Percentiles rank a stretch among this genome's conserved stretches.
These are phyloP conservation scores for Parnassius apollo DNA, from an alignment of 2,888 invertebrate species.

Conservation along the genomic window DNA sequence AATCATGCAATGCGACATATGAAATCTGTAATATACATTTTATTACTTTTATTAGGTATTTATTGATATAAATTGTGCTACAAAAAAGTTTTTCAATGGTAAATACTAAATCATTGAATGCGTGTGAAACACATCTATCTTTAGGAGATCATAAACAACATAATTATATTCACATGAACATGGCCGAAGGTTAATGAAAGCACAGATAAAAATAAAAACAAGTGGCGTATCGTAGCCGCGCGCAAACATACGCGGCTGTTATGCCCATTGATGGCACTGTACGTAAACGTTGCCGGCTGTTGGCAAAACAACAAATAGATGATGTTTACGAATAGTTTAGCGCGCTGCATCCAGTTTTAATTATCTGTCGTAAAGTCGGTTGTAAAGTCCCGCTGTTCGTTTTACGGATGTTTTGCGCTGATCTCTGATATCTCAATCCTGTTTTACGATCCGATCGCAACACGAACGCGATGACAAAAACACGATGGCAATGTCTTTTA, in stretches of 20 bases:
- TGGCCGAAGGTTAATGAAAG: background rate
- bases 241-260: background rate
- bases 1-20: no score
- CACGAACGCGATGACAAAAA: background rate
- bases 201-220: background rate
- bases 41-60: no score
- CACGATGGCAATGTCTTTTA: no score
- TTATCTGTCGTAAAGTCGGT: background rate
- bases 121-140: conserved; percentile 4
- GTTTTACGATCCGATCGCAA: background rate
- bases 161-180: conserved; percentile 8
- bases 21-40: no score
- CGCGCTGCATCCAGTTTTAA: background rate
- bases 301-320: background rate
- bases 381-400: background rate
- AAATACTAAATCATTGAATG: conserved; percentile 6
- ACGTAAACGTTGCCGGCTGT: background rate
- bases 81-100: background rate
- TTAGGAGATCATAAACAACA: conserved; percentile 8
- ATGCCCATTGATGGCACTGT: background rate
- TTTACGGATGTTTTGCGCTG: background rate
- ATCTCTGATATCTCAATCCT: background rate
- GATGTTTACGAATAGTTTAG: background rate
- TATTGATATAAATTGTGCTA: no score
- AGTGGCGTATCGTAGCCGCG: background rate